Base-by-base conservation (phyloP, 2,797 vertebrate species). In the Poecilia picta region DNA sequence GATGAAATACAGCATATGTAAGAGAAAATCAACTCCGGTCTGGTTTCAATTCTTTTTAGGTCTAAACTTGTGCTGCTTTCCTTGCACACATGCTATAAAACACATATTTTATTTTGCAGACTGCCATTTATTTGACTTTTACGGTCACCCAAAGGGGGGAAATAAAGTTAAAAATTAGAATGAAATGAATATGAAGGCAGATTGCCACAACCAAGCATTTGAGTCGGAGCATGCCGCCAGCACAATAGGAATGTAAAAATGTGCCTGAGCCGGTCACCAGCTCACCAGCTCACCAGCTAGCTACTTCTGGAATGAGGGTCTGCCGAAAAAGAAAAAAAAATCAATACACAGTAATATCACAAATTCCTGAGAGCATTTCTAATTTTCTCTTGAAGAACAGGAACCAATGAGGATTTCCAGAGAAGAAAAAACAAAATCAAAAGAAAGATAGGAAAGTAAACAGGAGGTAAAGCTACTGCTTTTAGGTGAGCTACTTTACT, bases 181-280 rank as follows among this genome's bases (percentile, higher is more conserved):
- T 20, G 39, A 39, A 39, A 39, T 39, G 18, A 66, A 66, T 11
- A 18, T 85, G 79, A 74, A 81, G 85, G 76, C 55, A 80, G 81
- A 82, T 41, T 20, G 7, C 23, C 16, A 66, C 36, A 1, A 39
- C 16, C 7, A 11, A 39, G 36, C 18, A 8, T 66, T 39, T 66
- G 18, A 66, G 20, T 66, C 18, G 0, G 62, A 66, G 62, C 18
- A 36, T 20, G 77, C 88, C 85, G 89, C n/a, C 47, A 53, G 76
- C 81, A 47, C 80, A 53, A 46, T 73, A 89, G 86, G 90, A 92
- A 91, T 92, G 89, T 81, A 36, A 85, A 89, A 86, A 89, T 80
- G 82, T 84, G 93, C 90, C 91, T 88, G 85, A 89, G 81, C 85
- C 70, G 75, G 86, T 84, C 85, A 28, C 78, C 47, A n/a, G 55